Percentiles rank a stretch among this genome's conserved stretches.
phyloP scores from a whole-genome alignment of 2,797 vertebrate species.

The Gephyroberyx darwinii region DNA sequence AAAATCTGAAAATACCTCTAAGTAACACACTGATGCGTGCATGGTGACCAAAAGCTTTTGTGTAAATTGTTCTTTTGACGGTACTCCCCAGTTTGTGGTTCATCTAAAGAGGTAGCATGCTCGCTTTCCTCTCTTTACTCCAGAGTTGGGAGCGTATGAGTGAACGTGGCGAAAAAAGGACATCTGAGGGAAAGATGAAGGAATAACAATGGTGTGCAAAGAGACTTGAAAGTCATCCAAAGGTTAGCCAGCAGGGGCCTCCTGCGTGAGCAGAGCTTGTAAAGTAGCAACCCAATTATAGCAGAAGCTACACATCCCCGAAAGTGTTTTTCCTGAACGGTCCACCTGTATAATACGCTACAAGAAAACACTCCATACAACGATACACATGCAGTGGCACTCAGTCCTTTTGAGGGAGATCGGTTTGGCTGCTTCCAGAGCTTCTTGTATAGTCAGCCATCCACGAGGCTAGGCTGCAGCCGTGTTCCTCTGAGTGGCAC shows the following conservation, averaged over 20 bases:
- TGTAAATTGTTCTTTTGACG: slow-evolving; percentile 75
- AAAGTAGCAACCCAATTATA: slow-evolving; percentile 18
- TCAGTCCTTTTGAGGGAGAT: slow-evolving; percentile 6
- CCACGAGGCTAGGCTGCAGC: slow-evolving; percentile 28
- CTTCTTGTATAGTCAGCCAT: not conserved
- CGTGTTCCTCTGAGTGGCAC: slow-evolving; percentile 21
- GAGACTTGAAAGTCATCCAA: slow-evolving; percentile 70
- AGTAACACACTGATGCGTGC: no score
- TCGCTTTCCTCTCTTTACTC: slow-evolving; percentile 40
- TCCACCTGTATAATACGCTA: slow-evolving; percentile 8
- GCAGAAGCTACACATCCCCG: slow-evolving; percentile 10
- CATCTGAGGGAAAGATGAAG: slow-evolving; percentile 49
- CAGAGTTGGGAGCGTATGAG: slow-evolving; percentile 45
- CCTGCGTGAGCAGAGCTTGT: slow-evolving; percentile 32
- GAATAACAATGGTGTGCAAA: slow-evolving; percentile 55
- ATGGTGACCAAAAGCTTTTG: slow-evolving; percentile 76
- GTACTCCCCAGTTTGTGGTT: slow-evolving; percentile 55
- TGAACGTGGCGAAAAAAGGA: slow-evolving; percentile 58
- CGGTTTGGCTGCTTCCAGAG: slow-evolving; percentile 10
- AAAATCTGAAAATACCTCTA: no score
- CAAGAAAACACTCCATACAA: not conserved
- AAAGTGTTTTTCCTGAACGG: slow-evolving; percentile 11
- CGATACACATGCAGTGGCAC: slow-evolving; percentile 8
- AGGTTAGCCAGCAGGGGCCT: slow-evolving; percentile 60
- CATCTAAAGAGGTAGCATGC: slow-evolving; percentile 46